phyloP scores from a whole-genome alignment of 2,113 vertebrate species.

The Tor tambroides region DNA sequence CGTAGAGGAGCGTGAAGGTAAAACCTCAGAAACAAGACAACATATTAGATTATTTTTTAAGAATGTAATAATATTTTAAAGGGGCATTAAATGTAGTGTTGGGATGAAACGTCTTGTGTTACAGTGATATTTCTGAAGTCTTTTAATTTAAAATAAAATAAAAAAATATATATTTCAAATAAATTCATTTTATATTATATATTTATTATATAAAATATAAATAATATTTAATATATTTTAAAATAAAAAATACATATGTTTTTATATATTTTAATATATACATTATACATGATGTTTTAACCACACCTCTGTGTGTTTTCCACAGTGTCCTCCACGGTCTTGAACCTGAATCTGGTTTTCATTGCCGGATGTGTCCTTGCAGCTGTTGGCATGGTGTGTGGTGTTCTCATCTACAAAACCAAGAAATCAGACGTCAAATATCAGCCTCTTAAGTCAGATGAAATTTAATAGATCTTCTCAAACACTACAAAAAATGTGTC shows the following conservation, averaged over 20 bases:
- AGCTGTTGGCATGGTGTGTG: slow-evolving; percentile 64
- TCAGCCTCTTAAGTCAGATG: slow-evolving; percentile 53
- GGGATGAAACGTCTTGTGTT: neutral
- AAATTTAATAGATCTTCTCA: slow-evolving; percentile 24
- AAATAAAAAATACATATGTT: too few species aligned
- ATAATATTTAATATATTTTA: neutral
- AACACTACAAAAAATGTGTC: neutral
- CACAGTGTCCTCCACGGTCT: slow-evolving; percentile 56
- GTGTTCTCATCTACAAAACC: slow-evolving; percentile 59
- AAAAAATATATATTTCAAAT: too few species aligned
- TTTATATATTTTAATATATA: neutral
- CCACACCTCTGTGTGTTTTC: slow-evolving; percentile 17
- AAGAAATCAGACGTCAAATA: slow-evolving; percentile 59
- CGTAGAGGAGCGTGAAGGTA: neutral
- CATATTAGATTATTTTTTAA: neutral
- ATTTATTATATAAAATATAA: too few species aligned
- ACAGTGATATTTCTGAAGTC: neutral
- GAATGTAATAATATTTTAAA: neutral
- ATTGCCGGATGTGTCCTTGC: slow-evolving; percentile 66
- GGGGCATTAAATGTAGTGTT: neutral
- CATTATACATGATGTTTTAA: neutral
- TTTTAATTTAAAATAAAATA: neutral
- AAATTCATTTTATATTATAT: too few species aligned
- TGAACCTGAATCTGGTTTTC: slow-evolving; percentile 65
- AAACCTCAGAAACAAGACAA: neutral